Percentiles rank a stretch among this genome's conserved stretches.
Evolutionary conservation across 2,888 invertebrate species (phyloP).

Genomic region (Apantesis nais): DNA sequence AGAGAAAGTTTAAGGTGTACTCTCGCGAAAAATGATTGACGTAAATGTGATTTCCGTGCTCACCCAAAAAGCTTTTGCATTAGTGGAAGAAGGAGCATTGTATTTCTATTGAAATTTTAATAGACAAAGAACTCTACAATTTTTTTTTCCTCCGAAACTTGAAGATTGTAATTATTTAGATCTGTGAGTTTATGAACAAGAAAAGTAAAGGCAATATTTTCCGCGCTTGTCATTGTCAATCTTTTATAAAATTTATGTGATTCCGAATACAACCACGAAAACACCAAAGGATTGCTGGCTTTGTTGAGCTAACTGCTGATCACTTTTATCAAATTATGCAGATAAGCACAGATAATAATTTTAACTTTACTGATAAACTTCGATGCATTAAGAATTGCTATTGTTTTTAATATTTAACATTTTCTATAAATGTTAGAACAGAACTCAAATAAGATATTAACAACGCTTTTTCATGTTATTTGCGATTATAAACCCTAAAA

Average conservation of each 20-base stretch:
- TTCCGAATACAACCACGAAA: conserved; percentile 33
- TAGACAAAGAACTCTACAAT: background rate
- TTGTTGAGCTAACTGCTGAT: conserved; percentile 27
- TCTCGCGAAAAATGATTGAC: background rate
- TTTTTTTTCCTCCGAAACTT: conserved; percentile 39
- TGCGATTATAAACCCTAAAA: background rate
- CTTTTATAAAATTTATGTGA: conserved; percentile 68
- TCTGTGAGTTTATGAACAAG: conserved; percentile 62
- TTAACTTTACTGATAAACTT: background rate
- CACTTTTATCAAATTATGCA: conserved; percentile 16
- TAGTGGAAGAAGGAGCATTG: background rate
- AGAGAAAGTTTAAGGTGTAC: background rate
- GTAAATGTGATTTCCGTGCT: conserved; percentile 2
- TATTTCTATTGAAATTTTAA: conserved; percentile 27
- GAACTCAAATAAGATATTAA: background rate
- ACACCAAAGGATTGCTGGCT: conserved; percentile 50
- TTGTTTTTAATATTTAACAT: background rate
- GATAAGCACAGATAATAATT: background rate
- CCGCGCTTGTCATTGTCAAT: conserved; percentile 73
- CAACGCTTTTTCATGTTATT: background rate
- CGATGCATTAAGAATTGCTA: no score
- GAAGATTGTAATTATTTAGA: conserved; percentile 63
- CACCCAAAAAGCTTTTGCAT: background rate
- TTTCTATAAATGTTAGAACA: background rate
- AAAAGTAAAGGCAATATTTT: conserved; percentile 63